phyloP scores from a whole-genome alignment of 2,888 invertebrate species.

The Nomada flava region DNA sequence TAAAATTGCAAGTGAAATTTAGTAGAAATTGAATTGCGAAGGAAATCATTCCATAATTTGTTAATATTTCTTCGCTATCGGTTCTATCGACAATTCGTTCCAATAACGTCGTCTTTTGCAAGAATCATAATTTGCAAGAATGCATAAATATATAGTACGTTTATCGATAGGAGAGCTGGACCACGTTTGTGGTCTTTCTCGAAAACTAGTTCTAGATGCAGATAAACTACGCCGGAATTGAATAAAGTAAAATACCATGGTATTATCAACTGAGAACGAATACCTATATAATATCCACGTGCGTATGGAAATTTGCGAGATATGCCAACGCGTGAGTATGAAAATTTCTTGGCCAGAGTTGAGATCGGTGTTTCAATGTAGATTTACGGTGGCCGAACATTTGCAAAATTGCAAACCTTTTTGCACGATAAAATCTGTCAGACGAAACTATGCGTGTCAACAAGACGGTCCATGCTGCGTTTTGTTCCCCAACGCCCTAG shows the following conservation, averaged over 20 bases:
- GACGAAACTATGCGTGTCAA: background rate
- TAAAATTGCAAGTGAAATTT: too few relatives aligned
- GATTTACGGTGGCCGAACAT: background rate
- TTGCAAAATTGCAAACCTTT: background rate
- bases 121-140: too few relatives aligned
- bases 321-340: background rate
- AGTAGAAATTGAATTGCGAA: too few relatives aligned
- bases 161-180: background rate
- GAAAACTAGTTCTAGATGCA: background rate
- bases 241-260: background rate
- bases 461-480: background rate
- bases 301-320: conserved; percentile 2
- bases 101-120: too few relatives aligned
- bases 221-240: background rate
- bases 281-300: too few relatives aligned
- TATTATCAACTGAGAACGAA: background rate
- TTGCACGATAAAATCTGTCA: background rate
- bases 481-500: background rate
- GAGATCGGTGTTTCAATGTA: background rate
- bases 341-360: background rate
- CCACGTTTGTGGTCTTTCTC: background rate
- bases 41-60: too few relatives aligned
- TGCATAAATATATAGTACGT: background rate
- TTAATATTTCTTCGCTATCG: too few relatives aligned
- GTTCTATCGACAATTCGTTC: too few relatives aligned